Evolutionary conservation across 2,797 vertebrate species (phyloP).

Genomic region (Pampus argenteus): DNA sequence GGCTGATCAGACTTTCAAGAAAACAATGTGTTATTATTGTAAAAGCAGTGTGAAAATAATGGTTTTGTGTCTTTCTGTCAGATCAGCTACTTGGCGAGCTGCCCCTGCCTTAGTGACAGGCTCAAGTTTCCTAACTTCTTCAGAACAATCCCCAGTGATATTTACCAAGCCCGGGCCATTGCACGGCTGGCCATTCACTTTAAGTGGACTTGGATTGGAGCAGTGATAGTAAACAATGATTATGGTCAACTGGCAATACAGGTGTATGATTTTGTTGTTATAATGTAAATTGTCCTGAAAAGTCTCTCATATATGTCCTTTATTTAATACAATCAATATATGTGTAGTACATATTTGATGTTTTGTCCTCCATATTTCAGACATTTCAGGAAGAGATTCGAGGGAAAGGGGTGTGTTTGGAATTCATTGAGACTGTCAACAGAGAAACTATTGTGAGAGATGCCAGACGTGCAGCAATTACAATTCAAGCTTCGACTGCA

Average conservation of each 20-base stretch:
- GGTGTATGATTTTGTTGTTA: conserved; percentile 40
- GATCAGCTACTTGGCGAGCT: conserved; percentile 83
- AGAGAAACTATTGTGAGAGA: conserved; percentile 74
- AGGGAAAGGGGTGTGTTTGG: conserved; percentile 77
- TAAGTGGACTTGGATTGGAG: conserved; percentile 83
- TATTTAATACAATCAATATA: no score
- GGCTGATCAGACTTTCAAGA: accelerated
- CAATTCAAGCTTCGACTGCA: conserved; percentile 78
- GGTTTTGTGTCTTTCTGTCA: conserved; percentile 43
- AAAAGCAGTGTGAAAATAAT: not conserved
- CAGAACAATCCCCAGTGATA: conserved; percentile 83
- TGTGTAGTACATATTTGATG: not conserved
- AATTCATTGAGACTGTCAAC: conserved; percentile 77
- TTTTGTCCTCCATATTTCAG: conserved; percentile 42
- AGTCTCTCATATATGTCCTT: not conserved
- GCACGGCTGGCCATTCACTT: conserved; percentile 78
- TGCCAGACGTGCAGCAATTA: conserved; percentile 66
- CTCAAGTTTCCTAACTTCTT: conserved; percentile 71
- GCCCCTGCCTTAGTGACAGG: conserved; percentile 76
- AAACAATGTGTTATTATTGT: not conserved
- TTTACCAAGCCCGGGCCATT: conserved; percentile 79
- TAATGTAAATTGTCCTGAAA: not conserved
- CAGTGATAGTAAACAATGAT: conserved; percentile 78
- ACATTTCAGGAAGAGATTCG: conserved; percentile 76
- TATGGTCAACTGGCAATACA: conserved; percentile 80